phyloP scores from a whole-genome alignment of 2,797 vertebrate genomes.

The Sebastes melanostomus region DNA sequence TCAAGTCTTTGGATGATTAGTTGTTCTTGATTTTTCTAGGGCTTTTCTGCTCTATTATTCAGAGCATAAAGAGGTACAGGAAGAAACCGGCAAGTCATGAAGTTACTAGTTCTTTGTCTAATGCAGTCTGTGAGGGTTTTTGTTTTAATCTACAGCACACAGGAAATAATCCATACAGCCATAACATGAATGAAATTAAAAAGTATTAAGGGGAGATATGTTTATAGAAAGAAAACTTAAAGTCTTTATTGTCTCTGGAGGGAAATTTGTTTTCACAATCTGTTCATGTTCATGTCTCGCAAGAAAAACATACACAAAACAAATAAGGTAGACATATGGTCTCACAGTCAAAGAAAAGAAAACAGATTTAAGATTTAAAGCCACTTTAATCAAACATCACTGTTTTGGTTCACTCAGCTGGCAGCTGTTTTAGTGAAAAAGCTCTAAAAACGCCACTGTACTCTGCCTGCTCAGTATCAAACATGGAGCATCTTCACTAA shows the following conservation, averaged over 20 bases:
- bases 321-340: neutral
- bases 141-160: neutral
- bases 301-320: neutral
- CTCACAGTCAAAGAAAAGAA: too few species aligned
- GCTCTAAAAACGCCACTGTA: too few species aligned
- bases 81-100: neutral
- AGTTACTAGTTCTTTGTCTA: neutral
- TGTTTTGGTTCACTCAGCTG: too few species aligned
- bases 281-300: neutral
- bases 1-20: slow-evolving; percentile 37
- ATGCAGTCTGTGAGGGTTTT: neutral
- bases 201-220: neutral
- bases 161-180: neutral
- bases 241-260: neutral
- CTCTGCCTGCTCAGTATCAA: too few species aligned
- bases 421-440: too few species aligned
- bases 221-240: neutral
- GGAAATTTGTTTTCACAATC: neutral
- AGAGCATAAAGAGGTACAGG: neutral
- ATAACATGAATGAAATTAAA: neutral
- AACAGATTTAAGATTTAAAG: too few species aligned
- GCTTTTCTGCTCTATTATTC: slow-evolving; percentile 5
- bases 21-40: slow-evolving; percentile 27
- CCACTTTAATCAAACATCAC: too few species aligned
- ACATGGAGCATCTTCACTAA: too few species aligned